phyloP scores from a whole-genome alignment of 2,797 vertebrate genomes.

The Falco novaeseelandiae region DNA sequence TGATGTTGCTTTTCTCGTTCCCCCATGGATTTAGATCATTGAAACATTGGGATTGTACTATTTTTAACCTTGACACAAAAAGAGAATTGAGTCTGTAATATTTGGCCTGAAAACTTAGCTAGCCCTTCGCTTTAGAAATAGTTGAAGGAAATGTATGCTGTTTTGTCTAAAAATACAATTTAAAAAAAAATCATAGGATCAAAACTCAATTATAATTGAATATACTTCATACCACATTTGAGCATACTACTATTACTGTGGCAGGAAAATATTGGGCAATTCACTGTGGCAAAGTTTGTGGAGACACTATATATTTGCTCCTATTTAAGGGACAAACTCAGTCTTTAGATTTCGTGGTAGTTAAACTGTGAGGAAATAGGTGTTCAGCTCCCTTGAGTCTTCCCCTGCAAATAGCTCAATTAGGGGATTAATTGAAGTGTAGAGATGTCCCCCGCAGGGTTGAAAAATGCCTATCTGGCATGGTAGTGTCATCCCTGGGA shows the following conservation, averaged over 20 bases:
- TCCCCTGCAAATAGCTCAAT: constrained; percentile 53
- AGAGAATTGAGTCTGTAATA: neutral
- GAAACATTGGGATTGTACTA: neutral
- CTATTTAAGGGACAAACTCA: constrained; percentile 6
- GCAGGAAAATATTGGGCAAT: neutral
- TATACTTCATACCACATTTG: neutral
- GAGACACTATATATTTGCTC: neutral
- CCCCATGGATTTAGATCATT: neutral
- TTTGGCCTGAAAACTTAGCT: neutral
- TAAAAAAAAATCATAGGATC: neutral
- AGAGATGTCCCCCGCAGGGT: neutral
- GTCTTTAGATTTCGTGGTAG: neutral
- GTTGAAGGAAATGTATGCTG: neutral
- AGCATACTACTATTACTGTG: neutral
- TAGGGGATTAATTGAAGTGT: constrained; percentile 54
- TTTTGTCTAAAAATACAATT: neutral
- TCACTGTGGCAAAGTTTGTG: neutral
- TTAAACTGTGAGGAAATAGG: neutral
- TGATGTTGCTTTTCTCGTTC: neutral
- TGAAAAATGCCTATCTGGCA: constrained; percentile 23
- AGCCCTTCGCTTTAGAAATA: neutral
- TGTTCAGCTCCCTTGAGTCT: constrained; percentile 15
- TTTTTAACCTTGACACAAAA: neutral
- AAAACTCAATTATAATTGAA: neutral
- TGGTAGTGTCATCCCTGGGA: neutral